Conservation (phyloP, 2,888 invertebrate genomes). For the Troilus luridus region DNA sequence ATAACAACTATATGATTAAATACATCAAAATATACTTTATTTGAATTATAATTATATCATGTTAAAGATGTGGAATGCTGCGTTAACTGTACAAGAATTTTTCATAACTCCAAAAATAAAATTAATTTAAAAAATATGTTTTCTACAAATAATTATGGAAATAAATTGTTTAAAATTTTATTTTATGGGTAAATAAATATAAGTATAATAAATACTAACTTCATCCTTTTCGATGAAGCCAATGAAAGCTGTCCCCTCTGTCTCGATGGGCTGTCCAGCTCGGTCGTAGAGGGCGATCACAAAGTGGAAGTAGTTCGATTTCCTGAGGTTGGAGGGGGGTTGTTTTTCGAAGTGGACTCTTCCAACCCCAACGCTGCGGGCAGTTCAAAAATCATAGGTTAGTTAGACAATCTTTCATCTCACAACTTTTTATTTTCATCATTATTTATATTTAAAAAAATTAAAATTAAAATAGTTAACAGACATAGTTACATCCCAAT, state of each 20-base stretch:
- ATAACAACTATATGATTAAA: too few relatives aligned
- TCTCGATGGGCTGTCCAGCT: conserved; percentile 97
- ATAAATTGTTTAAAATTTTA: too few relatives aligned
- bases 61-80: too few relatives aligned
- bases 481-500: too few relatives aligned
- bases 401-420: not conserved
- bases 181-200: not conserved
- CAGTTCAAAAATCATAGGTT: not conserved
- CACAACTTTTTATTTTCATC: not conserved
- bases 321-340: conserved; percentile 98
- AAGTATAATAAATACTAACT: conserved; percentile 72
- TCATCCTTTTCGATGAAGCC: conserved; percentile 99
- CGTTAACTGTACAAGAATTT: too few relatives aligned
- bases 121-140: too few relatives aligned
- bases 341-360: conserved; percentile 99
- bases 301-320: conserved; percentile 99
- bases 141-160: too few relatives aligned
- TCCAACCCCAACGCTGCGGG: conserved; percentile 88
- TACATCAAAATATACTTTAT: too few relatives aligned
- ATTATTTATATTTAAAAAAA: not conserved
- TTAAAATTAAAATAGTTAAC: too few relatives aligned
- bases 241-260: conserved; percentile 97
- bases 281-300: conserved; percentile 98
- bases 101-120: too few relatives aligned
- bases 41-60: too few relatives aligned